A percentile compares a stretch with the other conserved stretches of the same genome.
These are phyloP conservation scores for Parazoanthus swiftii DNA, from an alignment of 92 coral and sea anemone species.

Conservation along the genomic window DNA sequence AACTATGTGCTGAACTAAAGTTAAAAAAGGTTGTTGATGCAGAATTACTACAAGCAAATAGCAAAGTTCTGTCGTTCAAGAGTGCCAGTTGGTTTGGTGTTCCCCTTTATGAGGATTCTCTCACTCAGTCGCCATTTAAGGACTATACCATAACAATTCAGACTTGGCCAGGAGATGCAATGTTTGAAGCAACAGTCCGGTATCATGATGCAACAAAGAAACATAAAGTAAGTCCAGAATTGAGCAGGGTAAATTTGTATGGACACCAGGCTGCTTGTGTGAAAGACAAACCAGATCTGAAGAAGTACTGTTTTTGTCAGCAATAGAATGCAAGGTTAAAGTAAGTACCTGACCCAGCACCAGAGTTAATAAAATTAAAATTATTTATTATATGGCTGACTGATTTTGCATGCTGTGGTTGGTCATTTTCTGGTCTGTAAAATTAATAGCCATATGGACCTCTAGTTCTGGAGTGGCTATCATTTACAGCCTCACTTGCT, in stretches of 20 bases:
- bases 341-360: too few relatives aligned
- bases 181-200: slow-evolving; percentile 35
- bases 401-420: too few relatives aligned
- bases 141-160: slow-evolving; percentile 22
- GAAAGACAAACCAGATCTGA: slow-evolving; percentile 22
- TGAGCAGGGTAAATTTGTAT: slow-evolving; percentile 30
- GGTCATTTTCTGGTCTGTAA: too few relatives aligned
- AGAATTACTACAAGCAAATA: neutral
- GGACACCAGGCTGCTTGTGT: slow-evolving; percentile 30
- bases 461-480: too few relatives aligned
- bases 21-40: slow-evolving; percentile 20
- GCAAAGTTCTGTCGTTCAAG: slow-evolving; percentile 19
- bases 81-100: slow-evolving; percentile 19
- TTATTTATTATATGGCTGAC: too few relatives aligned
- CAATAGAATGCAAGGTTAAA: neutral
- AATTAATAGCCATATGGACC: too few relatives aligned
- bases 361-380: too few relatives aligned
- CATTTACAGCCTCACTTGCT: too few relatives aligned
- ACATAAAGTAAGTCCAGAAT: slow-evolving; percentile 25
- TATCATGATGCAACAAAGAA: neutral
- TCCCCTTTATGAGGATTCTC: slow-evolving; percentile 12
- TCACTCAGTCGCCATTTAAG: slow-evolving; percentile 16
- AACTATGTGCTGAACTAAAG: slow-evolving; percentile 11
- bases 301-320: slow-evolving; percentile 36
- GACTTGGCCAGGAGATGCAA: slow-evolving; percentile 16